Base-by-base conservation (phyloP, 2,797 vertebrate genomes). In the Xyrichtys novacula region DNA sequence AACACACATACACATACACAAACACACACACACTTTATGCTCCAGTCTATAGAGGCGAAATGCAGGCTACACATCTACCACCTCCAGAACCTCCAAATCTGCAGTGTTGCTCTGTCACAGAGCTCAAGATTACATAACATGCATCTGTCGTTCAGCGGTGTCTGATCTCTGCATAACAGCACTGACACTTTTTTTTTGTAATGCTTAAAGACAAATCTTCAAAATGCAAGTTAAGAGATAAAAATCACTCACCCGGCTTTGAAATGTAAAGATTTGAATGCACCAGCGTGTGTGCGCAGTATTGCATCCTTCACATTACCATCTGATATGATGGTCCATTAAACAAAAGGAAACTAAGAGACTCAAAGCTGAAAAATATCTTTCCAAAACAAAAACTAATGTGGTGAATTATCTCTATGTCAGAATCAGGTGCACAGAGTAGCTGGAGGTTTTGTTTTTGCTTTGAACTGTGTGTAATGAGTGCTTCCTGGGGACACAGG, bases 51-150 rank as follows among this genome's bases (percentile, higher is more conserved):
- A 28, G 28, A 69, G 34, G 20, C 14, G 19, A 57, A 64, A 26
- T 55, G 34, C 36, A 59, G n/a, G 17, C 29, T 36, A 48, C 50
- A 75, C 32, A 46, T 58, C 47, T 58, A 38, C 20, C 47, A 66
- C 32, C 66, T 78, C 64, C 65, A 48, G 28, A 56, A 64, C 71
- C 16, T 65, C 16, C 43, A 47, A 71, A 43, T 46, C 52, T 32
- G 46, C 40, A 59, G 3, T 58, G 36, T 54, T 65, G 17, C 31
- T 42, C 36, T 46, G 34, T 43, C 40, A 43, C 22, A 52, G 34
- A 76, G 20, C 61, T 47, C 25, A 16, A 46, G 14, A 61, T 67
- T 61, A 46, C 22, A 47, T 59, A 44, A 71, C 22, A 59, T 44
- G 6, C 16, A 49, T 53, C 39, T 46, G 54, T 39, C 44, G 53